These are phyloP conservation scores for Cecropterus lyciades DNA, from an alignment of 1,140 invertebrate species.

Conservation along the genomic window DNA sequence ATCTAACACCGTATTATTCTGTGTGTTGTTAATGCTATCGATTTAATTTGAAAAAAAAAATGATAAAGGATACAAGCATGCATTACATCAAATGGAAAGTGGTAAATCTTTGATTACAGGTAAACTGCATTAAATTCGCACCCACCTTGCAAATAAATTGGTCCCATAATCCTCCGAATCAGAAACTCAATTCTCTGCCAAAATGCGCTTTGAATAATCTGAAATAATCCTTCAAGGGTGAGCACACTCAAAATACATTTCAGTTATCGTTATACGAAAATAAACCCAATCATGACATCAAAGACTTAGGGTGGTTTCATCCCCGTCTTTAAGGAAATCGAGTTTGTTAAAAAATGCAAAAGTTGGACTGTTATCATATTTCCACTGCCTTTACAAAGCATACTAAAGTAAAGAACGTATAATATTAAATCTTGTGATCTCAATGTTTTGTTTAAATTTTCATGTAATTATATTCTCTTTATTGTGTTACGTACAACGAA, in stretches of 20 bases:
- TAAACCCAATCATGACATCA: constrained; percentile 38
- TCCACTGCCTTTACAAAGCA: background rate
- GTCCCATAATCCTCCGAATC: constrained; percentile 1
- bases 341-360: constrained; percentile 24
- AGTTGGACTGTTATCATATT: background rate
- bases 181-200: constrained; percentile 20
- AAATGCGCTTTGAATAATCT: constrained; percentile 17
- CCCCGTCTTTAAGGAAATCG: constrained; percentile 24
- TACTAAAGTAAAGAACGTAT: no score
- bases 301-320: constrained; percentile 21
- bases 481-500: no score
- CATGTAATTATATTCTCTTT: no score
- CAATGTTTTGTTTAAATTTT: no score
- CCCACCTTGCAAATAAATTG: constrained; percentile 6
- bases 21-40: no score
- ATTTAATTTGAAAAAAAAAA: no score
- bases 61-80: no score
- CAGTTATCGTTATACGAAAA: constrained; percentile 36
- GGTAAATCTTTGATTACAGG: no score
- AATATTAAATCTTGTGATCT: no score
- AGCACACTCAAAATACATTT: constrained; percentile 34
- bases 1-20: no score
- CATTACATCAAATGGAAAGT: no score
- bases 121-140: background rate
- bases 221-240: constrained; percentile 32